These are phyloP conservation scores for Pterocles orientalis DNA, from an alignment of 2,113 vertebrate genomes.

Conservation along the genomic window DNA sequence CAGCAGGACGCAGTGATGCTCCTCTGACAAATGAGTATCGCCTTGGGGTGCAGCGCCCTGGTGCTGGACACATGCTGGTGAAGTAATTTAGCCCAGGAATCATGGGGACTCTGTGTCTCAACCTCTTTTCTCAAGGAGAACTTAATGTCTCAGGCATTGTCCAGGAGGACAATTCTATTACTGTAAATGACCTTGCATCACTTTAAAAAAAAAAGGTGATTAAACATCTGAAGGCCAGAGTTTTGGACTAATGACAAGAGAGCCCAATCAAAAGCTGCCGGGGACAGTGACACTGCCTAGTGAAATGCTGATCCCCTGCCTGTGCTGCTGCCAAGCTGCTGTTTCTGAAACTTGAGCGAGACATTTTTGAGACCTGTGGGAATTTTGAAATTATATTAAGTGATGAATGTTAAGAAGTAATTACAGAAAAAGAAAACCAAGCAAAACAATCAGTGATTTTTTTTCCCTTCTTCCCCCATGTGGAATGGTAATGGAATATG, in stretches of 20 bases:
- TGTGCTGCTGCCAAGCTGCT: background rate
- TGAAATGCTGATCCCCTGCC: background rate
- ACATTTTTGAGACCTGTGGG: background rate
- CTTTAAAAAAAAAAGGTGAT: background rate
- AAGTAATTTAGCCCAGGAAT: background rate
- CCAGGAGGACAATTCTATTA: background rate
- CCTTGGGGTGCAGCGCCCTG: fast-evolving
- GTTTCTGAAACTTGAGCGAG: background rate
- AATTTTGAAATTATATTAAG: background rate
- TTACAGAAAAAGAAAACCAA: constrained; percentile 14
- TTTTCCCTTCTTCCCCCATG: background rate
- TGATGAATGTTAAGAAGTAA: background rate
- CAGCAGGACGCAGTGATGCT: background rate
- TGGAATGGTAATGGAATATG: constrained; percentile 42
- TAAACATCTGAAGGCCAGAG: background rate
- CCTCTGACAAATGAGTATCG: background rate
- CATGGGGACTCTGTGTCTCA: background rate
- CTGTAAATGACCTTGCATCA: background rate
- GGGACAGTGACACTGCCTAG: background rate
- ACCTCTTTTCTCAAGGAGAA: background rate
- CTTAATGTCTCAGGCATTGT: background rate
- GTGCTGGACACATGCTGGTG: background rate
- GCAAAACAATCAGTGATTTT: background rate
- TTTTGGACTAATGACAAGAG: background rate
- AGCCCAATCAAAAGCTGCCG: background rate